Evolutionary conservation across 2,888 invertebrate species (phyloP).

Genomic region (Tipula lateralis): DNA sequence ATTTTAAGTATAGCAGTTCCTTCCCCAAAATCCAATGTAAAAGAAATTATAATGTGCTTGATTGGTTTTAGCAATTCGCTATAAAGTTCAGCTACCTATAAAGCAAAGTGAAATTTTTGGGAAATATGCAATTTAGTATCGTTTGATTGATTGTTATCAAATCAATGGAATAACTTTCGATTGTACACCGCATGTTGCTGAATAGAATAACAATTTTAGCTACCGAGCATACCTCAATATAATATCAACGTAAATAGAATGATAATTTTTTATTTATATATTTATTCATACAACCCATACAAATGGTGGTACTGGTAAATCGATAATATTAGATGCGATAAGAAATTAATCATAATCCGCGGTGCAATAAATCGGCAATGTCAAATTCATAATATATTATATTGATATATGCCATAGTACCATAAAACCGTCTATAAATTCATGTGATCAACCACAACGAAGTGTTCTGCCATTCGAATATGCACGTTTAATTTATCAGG

Average conservation of each 20-base stretch:
- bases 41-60: background rate
- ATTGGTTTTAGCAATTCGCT: background rate
- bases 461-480: too few relatives aligned
- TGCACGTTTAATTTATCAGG: too few relatives aligned
- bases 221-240: background rate
- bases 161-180: background rate
- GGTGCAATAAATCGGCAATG: background rate
- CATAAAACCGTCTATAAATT: too few relatives aligned
- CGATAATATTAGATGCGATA: background rate
- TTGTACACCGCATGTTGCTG: background rate
- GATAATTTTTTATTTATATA: background rate
- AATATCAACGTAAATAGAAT: background rate
- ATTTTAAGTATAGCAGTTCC: slow-evolving; percentile 2
- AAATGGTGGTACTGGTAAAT: background rate
- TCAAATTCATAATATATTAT: too few relatives aligned
- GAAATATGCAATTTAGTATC: background rate
- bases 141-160: background rate
- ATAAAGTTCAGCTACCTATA: background rate
- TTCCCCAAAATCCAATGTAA: background rate
- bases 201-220: background rate
- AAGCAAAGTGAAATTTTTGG: background rate
- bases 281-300: too few relatives aligned
- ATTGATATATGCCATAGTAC: too few relatives aligned
- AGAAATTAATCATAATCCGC: background rate
- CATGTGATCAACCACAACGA: too few relatives aligned